Evolutionary conservation across 2,888 invertebrate species (phyloP).

Genomic region (Cheilosia vulpina): DNA sequence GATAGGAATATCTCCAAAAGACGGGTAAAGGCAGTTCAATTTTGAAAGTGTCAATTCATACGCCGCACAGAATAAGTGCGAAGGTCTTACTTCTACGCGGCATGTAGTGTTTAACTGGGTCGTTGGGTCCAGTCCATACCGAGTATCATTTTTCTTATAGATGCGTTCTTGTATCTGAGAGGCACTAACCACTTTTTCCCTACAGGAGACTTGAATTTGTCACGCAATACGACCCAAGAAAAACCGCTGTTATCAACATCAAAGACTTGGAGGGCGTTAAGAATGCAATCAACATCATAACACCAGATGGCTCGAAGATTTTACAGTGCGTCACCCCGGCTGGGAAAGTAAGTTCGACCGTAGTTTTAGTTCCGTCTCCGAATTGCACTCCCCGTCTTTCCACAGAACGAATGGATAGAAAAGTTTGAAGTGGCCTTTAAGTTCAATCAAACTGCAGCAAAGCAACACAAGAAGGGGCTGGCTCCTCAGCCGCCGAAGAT

Average conservation of each 20-base stretch:
- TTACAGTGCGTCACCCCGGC: conserved; percentile 93
- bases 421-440: conserved; percentile 96
- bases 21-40: too few species aligned
- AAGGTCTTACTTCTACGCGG: too few species aligned
- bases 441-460: conserved; percentile 87
- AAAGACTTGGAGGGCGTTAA: conserved; percentile 94
- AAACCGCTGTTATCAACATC: conserved; percentile 96
- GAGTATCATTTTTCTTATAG: too few species aligned
- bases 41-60: too few species aligned
- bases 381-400: conserved; percentile 2
- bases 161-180: not conserved
- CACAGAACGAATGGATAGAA: conserved; percentile 95
- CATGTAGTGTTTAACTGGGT: too few species aligned
- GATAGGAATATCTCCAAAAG: too few species aligned
- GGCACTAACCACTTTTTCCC: not conserved
- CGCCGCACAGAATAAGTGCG: too few species aligned
- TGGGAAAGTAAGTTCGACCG: conserved; percentile 83
- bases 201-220: conserved; percentile 82
- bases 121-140: too few species aligned
- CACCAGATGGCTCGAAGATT: conserved; percentile 96
- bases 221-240: conserved; percentile 86
- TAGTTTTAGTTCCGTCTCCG: too few species aligned
- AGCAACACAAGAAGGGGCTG: conserved; percentile 83
- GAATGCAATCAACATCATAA: conserved; percentile 96
- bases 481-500: conserved; percentile 83